Evolutionary conservation across 2,888 invertebrate species (phyloP).

Genomic region (Achlya flavicornis): DNA sequence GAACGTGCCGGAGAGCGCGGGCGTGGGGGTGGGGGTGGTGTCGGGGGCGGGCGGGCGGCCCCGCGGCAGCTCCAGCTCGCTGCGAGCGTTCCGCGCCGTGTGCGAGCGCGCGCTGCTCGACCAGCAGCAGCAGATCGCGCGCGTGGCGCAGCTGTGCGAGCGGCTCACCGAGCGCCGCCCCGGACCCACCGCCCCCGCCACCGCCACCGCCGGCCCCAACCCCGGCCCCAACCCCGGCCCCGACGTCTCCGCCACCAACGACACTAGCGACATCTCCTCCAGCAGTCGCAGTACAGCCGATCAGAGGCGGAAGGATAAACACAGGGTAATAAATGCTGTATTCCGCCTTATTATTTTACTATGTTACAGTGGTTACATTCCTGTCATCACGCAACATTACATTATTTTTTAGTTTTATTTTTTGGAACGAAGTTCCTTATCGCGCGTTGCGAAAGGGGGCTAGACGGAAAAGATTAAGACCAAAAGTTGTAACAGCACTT

Average conservation of each 20-base stretch:
- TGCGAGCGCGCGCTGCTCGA: conserved; percentile 64
- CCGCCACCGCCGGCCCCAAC: conserved; percentile 12
- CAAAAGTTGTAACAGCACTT: too few species aligned
- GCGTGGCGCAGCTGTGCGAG: conserved; percentile 66
- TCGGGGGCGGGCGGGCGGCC: conserved; percentile 23
- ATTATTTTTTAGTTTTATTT: too few species aligned
- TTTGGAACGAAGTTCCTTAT: too few species aligned
- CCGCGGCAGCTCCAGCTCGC: conserved; percentile 45
- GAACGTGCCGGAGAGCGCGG: conserved; percentile 20
- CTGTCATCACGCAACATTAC: too few species aligned
- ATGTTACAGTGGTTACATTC: background rate
- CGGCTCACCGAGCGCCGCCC: conserved; percentile 46
- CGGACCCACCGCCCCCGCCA: too few species aligned
- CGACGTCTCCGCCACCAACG: conserved; percentile 11
- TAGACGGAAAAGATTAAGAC: too few species aligned
- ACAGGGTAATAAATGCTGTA: conserved; percentile 35
- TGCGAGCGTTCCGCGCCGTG: conserved; percentile 56
- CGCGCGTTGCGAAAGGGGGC: too few species aligned
- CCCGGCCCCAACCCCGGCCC: conserved; percentile 7
- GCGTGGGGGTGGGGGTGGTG: too few species aligned
- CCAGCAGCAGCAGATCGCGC: conserved; percentile 64
- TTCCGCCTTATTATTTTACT: background rate
- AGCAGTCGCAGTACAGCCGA: conserved; percentile 48
- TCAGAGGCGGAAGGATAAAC: conserved; percentile 42
- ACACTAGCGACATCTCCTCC: conserved; percentile 38